phyloP scores from a whole-genome alignment of 2,797 vertebrate genomes.

The Chiloscyllium punctatum region DNA sequence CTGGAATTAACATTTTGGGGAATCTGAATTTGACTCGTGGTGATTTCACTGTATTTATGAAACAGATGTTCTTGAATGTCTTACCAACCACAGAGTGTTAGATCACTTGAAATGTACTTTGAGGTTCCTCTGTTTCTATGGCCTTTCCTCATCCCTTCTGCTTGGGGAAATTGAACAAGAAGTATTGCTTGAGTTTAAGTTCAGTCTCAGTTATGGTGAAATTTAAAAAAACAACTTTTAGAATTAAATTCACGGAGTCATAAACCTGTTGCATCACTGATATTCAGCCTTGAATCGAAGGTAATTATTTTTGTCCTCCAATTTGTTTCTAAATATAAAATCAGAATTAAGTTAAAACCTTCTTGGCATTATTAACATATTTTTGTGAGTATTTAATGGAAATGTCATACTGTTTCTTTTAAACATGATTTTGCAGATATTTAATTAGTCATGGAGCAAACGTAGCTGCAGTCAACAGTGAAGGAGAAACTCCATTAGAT shows the following conservation, averaged over 20 bases:
- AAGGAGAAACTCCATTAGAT: conserved; percentile 94
- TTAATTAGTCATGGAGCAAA: conserved; percentile 87
- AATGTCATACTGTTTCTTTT: neutral
- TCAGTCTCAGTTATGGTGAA: neutral
- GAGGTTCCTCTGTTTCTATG: no score
- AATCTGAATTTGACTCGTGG: no score
- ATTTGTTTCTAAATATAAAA: neutral
- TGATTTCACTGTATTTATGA: no score
- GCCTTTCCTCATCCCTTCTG: no score
- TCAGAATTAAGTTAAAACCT: neutral
- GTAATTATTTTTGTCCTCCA: neutral
- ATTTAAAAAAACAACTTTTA: neutral
- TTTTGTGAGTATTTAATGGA: no score
- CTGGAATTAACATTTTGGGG: no score
- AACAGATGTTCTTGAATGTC: no score
- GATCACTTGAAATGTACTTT: no score
- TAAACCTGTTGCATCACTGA: neutral
- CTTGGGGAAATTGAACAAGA: neutral
- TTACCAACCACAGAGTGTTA: no score
- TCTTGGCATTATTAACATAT: neutral
- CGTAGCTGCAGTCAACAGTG: conserved; percentile 95
- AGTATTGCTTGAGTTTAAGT: neutral
- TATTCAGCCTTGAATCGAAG: neutral
- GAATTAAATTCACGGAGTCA: neutral
- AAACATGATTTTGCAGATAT: conserved; percentile 66